Conservation (phyloP, 2,113 vertebrate species). For the Oriolus oriolus region DNA sequence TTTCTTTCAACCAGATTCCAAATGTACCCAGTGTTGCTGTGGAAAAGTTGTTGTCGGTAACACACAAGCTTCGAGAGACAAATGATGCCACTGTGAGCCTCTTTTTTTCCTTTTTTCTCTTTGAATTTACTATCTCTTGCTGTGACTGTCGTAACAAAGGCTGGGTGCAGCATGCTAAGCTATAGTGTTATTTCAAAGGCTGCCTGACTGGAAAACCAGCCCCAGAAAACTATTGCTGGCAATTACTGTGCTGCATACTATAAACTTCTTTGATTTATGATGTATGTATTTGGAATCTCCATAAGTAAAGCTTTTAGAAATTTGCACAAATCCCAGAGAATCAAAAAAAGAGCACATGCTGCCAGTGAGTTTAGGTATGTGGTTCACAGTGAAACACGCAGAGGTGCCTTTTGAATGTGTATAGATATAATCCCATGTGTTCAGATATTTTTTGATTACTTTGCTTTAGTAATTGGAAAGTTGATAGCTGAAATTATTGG, state of each 20-base stretch:
- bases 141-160: not conserved
- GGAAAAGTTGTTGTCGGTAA: slow-evolving; percentile 85
- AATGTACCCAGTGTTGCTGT: slow-evolving; percentile 79
- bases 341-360: not conserved
- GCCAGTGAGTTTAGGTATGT: not conserved
- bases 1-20: slow-evolving; percentile 72
- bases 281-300: not conserved
- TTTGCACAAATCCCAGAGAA: not conserved
- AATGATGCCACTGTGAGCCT: slow-evolving; percentile 84
- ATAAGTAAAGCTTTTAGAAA: not conserved
- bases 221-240: not conserved
- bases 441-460: not conserved
- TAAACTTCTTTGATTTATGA: not conserved
- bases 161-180: not conserved
- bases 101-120: not conserved
- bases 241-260: not conserved
- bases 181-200: not conserved
- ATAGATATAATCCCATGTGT: not conserved
- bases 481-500: not conserved
- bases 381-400: not conserved
- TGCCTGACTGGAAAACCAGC: not conserved
- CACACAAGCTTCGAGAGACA: slow-evolving; percentile 85
- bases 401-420: not conserved
- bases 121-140: not conserved
- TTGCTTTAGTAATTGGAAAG: not conserved